A percentile compares a stretch with the other conserved stretches of the same genome.
These are phyloP conservation scores for Notothenia rossii DNA, from an alignment of 2,113 vertebrate genomes.

Conservation along the genomic window DNA sequence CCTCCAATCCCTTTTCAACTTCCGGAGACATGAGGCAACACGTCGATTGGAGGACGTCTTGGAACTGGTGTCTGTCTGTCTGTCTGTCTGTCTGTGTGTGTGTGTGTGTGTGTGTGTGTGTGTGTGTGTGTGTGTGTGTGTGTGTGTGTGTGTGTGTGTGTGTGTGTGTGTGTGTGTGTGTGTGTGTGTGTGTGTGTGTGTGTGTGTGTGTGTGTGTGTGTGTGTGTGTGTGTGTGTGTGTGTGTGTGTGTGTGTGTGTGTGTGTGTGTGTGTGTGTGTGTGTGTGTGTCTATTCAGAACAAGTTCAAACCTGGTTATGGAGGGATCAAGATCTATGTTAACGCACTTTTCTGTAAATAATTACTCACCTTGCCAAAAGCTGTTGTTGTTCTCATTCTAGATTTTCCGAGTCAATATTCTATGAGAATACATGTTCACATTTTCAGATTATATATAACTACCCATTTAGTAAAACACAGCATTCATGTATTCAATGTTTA, in stretches of 20 bases:
- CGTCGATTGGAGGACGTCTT: constrained; percentile 59
- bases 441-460: not conserved
- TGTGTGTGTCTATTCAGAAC: constrained; percentile 46
- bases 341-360: not conserved
- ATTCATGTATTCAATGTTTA: not conserved
- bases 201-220: too few relatives aligned
- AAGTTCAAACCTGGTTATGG: constrained; percentile 62
- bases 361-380: not conserved
- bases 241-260: too few relatives aligned
- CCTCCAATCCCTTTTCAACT: constrained; percentile 66
- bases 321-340: constrained; percentile 44
- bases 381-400: not conserved
- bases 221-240: not conserved
- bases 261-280: too few relatives aligned
- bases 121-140: too few relatives aligned
- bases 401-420: not conserved
- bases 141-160: too few relatives aligned
- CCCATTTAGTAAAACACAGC: not conserved
- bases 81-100: not conserved
- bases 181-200: too few relatives aligned
- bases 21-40: constrained; percentile 76
- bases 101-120: not conserved
- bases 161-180: too few relatives aligned
- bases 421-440: not conserved
- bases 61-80: not conserved